Evolutionary conservation across 1,140 invertebrate species (phyloP).

Genomic region (Manduca sexta): DNA sequence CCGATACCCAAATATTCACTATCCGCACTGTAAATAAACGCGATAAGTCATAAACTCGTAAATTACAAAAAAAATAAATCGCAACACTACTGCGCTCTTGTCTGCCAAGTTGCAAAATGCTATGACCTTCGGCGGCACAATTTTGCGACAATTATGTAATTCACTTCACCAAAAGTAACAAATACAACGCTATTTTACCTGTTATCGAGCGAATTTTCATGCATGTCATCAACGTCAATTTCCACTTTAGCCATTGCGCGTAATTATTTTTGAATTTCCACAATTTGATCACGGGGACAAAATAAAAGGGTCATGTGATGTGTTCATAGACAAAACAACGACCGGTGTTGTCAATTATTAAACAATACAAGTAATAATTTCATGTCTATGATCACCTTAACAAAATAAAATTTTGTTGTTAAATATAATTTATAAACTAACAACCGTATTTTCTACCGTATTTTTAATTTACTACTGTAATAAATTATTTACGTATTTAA

Average conservation of each 20-base stretch:
- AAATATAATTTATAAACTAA: too few relatives aligned
- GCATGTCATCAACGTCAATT: constrained; percentile 58
- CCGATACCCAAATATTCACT: constrained; percentile 65
- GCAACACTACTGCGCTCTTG: constrained; percentile 6
- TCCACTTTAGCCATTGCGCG: constrained; percentile 65
- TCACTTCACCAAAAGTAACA: constrained; percentile 15
- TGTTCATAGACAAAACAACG: constrained; percentile 42
- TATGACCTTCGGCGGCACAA: constrained; percentile 44
- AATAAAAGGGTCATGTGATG: constrained; percentile 72
- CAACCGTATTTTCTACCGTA: too few relatives aligned
- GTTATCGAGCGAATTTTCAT: constrained; percentile 67
- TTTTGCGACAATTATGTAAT: constrained; percentile 58
- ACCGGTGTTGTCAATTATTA: too few relatives aligned
- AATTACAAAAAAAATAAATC: too few relatives aligned
- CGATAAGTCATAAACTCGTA: constrained; percentile 18
- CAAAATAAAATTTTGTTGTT: too few relatives aligned
- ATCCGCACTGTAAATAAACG: constrained; percentile 62
- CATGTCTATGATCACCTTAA: too few relatives aligned
- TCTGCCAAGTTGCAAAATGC: constrained; percentile 53
- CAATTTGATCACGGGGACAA: constrained; percentile 73
- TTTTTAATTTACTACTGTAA: too few relatives aligned
- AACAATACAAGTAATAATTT: too few relatives aligned
- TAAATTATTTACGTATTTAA: too few relatives aligned
- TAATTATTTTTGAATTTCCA: constrained; percentile 72
- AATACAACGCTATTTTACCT: constrained; percentile 47